Evolutionary conservation across 2,113 vertebrate species (phyloP), one percentile per base, ranked within the genome.

Genomic region (Notothenia rossii): DNA sequence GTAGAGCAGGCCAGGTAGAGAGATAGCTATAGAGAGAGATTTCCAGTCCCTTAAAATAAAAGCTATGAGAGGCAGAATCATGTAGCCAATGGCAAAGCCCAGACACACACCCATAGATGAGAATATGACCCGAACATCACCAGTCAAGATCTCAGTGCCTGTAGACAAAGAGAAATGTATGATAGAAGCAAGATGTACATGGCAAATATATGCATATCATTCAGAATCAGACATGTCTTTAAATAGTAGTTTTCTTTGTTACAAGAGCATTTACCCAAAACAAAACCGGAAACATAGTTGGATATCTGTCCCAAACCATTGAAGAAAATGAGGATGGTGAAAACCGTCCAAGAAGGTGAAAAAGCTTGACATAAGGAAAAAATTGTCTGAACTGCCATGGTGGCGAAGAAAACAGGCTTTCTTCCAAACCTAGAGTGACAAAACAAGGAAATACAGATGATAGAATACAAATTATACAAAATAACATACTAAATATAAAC

Each of bases 281-380:
- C 96, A 94, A 97, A 97, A 0, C 95, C 96, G 82, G 96, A 92
- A 82, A 97, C 93, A 25, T 96, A 97, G 92, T 97, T 97, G n/a
- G 96, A 97, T 54, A 96, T 96, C 88, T 97, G 96, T 40, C 96
- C 96, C 93, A 97, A 90, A 82, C 96, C 96, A 3, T 95, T 95
- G 56, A 96, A 81, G 85, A 96, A 49, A 81, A 95, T 95, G 40
- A 97, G 84, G 75, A 96, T 74, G 0, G 92, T 77, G 77, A 96
- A 96, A 90, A 96, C 94, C 80, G 95, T 94, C 88, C 95, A 97
- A 86, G 88, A 96, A 67, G 85, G 92, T 2, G 96, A 96, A 90
- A 97, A 97, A 78, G 96, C 53, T 89, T 96, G 95, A 2, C 94
- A 0, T 69, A 97, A 95, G 86, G 94, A 94, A 92, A 97, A 96